A percentile compares a stretch with the other conserved stretches of the same genome.
These are phyloP conservation scores for Eolophus roseicapilla DNA, from an alignment of 2,113 vertebrate genomes.

Conservation along the genomic window DNA sequence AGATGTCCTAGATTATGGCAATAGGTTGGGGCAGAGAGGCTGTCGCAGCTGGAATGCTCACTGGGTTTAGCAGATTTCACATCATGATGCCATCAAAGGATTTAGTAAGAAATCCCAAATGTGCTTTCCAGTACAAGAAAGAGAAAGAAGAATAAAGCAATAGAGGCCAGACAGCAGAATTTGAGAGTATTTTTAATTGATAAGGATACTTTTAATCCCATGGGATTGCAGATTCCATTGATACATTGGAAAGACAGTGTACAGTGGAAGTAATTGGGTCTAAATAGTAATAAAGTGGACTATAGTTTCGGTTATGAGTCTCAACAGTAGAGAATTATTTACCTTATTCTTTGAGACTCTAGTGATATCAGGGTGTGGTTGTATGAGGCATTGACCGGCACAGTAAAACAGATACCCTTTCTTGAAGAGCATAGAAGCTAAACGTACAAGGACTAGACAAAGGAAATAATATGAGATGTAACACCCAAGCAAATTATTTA, in stretches of 20 bases:
- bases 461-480: not conserved
- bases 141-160: not conserved
- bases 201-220: not conserved
- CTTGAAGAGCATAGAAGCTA: not conserved
- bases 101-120: conserved; percentile 19
- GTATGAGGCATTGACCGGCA: not conserved
- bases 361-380: not conserved
- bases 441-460: not conserved
- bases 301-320: not conserved
- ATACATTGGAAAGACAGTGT: not conserved
- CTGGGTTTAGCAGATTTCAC: conserved; percentile 4
- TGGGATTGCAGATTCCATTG: not conserved
- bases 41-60: conserved; percentile 1
- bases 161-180: not conserved
- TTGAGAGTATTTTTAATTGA: not conserved
- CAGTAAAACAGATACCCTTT: not conserved
- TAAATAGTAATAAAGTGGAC: not conserved
- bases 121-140: not conserved
- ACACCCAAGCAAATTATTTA: not conserved
- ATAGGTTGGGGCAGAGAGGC: not conserved
- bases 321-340: not conserved
- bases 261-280: not conserved
- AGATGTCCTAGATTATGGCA: not conserved
- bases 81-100: not conserved
- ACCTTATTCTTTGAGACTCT: not conserved